phyloP scores from a whole-genome alignment of 2,888 invertebrate genomes.

The Cataglyphis livida region DNA sequence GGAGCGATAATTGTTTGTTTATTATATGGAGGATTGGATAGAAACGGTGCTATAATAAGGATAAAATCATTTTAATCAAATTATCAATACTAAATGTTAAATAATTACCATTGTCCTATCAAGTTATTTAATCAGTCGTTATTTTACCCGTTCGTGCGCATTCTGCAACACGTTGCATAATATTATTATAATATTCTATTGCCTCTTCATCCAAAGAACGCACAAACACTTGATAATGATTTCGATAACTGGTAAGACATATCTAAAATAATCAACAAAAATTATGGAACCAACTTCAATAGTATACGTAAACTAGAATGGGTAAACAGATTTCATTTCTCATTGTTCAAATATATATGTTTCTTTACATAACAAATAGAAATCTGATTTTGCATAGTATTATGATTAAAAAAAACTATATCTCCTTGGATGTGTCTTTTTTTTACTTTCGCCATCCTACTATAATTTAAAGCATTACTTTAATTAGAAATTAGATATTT shows the following conservation, averaged over 20 bases:
- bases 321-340: not conserved
- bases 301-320: not conserved
- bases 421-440: not conserved
- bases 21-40: conserved; percentile 72
- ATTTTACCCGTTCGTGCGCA: conserved; percentile 74
- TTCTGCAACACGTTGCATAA: conserved; percentile 79
- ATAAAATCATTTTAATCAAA: not conserved
- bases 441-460: not conserved
- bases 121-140: conserved; percentile 9
- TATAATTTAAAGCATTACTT: not conserved
- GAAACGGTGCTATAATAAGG: conserved; percentile 67
- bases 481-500: not conserved
- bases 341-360: not conserved
- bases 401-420: not conserved
- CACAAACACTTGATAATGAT: conserved; percentile 72
- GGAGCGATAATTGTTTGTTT: conserved; percentile 80
- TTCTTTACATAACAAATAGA: not conserved
- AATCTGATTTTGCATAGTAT: not conserved
- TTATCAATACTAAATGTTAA: not conserved
- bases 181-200: conserved; percentile 68
- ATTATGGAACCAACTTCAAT: conserved; percentile 9
- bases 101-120: not conserved
- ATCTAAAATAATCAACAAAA: conserved; percentile 71
- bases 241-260: conserved; percentile 72
- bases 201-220: conserved; percentile 72